Base-by-base conservation (phyloP, 92 coral and sea anemone species). In the Epizoanthus fatuus region DNA sequence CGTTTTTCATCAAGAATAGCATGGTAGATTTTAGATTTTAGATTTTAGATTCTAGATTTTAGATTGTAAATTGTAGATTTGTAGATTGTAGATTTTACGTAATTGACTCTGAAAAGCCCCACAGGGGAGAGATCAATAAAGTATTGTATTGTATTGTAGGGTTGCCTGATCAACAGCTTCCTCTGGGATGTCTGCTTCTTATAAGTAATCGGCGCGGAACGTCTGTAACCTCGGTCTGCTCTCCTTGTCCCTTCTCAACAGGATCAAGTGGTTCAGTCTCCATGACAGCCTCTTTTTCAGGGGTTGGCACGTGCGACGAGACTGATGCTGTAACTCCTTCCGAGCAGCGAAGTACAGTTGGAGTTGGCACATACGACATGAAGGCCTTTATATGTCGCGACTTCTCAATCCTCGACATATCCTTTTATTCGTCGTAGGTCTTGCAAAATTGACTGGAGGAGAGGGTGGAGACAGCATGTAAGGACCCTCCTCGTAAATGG, bases 1-100 rank as follows among this genome's bases (percentile, higher is more conserved):
- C 90, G 75, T 42, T 92, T 92, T 32, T 64, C 83, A 81, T 86
- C 93, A n/a, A 92, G 87, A 37, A 92, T 66, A 8, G 51, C 85
- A 42, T 32, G 71, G 65, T 92, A 92, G n/a, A n/a, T n/a, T n/a
- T n/a, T n/a, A n/a, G n/a, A n/a, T n/a, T n/a, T n/a, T n/a, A n/a
- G n/a, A n/a, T n/a, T n/a, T n/a, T n/a, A n/a, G n/a, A n/a, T n/a
- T n/a, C n/a, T n/a, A n/a, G n/a, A n/a, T n/a, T n/a, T n/a, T n/a
- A n/a, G n/a, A n/a, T n/a, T n/a, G n/a, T n/a, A n/a, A n/a, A n/a
- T n/a, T n/a, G n/a, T n/a, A n/a, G n/a, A n/a, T n/a, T n/a, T n/a
- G n/a, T n/a, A n/a, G n/a, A n/a, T n/a, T n/a, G n/a, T n/a, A n/a
- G n/a, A n/a, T n/a, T n/a, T n/a, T n/a, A n/a, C n/a, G n/a, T n/a